Evolutionary conservation across 2,888 invertebrate species (phyloP), one percentile per base, ranked within the genome.

Genomic region (Alviniconcha strummeri): DNA sequence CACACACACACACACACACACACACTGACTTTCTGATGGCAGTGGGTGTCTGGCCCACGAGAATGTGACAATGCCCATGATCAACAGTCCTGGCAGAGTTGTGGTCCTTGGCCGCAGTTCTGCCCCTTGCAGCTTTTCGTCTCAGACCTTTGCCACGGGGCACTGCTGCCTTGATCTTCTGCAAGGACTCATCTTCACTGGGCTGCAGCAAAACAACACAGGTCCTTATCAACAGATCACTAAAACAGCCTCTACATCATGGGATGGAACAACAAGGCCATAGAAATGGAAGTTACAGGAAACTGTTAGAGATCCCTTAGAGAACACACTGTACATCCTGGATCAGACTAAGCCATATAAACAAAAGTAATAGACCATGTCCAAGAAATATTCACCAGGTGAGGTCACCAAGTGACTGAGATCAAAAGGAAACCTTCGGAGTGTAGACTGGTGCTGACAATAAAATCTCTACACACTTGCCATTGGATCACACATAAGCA

Each of bases 21-120:
- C 36, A 36, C 36, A 54, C 89, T 83, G 84, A 91, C 91, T 87
- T 86, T 84, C 85, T 86, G 19, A 91, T 88, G 15, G 88, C 87
- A 69, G 86, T 84, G n/a, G 91, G 91, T 52, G 91, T 91, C 84
- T 90, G 90, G 13, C 91, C 91, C 82, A 91, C 85, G 52, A 91
- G 83, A 55, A 90, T 85, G 74, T 86, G 89, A 67, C 85, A 86
- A 13, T 84, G 85, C 11, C 88, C 89, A 81, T 89, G 83, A 4
- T 86, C 83, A n/a, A 85, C 83, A 13, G 88, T 87, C 75, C 87
- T 84, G 36, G 87, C 79, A 52, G 86, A 86, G 77, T 90, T 90
- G 75, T 87, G 87, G 80, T 88, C 87, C 75, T 83, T 76, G 52
- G 57, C 13, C 67, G 80, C 71, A 60, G 75, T 81, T 81, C 54